These are phyloP conservation scores for Drosophila teissieri DNA, from an alignment of 1,140 invertebrate genomes.

Conservation along the genomic window DNA sequence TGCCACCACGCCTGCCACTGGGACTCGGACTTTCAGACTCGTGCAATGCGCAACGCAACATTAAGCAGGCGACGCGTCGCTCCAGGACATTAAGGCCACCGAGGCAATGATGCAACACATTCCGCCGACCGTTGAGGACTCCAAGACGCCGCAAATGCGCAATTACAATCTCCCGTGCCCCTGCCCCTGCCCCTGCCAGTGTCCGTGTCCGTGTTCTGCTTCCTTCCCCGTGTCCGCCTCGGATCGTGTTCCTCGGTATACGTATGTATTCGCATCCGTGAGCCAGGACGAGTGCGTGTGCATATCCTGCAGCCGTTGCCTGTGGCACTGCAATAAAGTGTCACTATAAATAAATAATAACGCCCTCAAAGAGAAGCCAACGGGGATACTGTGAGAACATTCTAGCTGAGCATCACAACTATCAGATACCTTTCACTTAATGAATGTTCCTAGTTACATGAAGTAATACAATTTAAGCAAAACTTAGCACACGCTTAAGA, in stretches of 20 bases:
- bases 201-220: neutral
- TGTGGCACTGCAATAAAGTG: conserved; percentile 72
- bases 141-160: conserved; percentile 79
- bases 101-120: conserved; percentile 80
- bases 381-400: neutral
- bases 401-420: neutral
- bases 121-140: conserved; percentile 54
- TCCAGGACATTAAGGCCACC: conserved; percentile 76
- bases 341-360: conserved; percentile 83
- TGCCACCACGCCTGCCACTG: neutral
- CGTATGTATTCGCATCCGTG: conserved; percentile 20
- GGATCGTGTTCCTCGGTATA: conserved; percentile 2
- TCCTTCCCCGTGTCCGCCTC: neutral
- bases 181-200: conserved; percentile 12
- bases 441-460: too few relatives aligned
- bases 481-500: too few relatives aligned
- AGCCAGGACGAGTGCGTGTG: conserved; percentile 42
- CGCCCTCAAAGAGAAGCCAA: conserved; percentile 66
- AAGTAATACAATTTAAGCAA: too few relatives aligned
- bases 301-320: conserved; percentile 72
- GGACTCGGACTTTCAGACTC: conserved; percentile 44
- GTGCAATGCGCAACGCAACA: conserved; percentile 80
- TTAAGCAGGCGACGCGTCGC: conserved; percentile 73
- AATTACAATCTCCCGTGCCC: conserved; percentile 64
- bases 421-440: conserved; percentile 1